Evolutionary conservation across 2,888 invertebrate genomes (phyloP), one percentile per base, ranked within the genome.

Genomic region (Synanthedon formicaeformis): DNA sequence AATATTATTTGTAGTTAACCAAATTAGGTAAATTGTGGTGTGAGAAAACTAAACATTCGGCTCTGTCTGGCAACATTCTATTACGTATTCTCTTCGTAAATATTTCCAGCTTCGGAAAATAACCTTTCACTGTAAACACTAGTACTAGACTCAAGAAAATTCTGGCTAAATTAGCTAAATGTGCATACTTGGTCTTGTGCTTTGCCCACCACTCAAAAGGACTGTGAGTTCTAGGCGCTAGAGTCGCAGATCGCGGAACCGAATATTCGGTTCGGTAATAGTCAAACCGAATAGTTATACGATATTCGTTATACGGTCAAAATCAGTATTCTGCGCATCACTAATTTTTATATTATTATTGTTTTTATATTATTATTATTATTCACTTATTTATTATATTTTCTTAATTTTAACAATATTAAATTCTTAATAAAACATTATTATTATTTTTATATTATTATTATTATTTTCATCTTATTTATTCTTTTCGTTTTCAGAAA

Each of bases 401-500:
- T n/a, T n/a, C n/a, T n/a, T n/a, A n/a, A n/a, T n/a, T n/a, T n/a
- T n/a, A n/a, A n/a, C n/a, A n/a, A n/a, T n/a, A n/a, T n/a, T n/a
- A n/a, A n/a, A n/a, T n/a, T n/a, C n/a, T n/a, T n/a, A n/a, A n/a
- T n/a, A n/a, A n/a, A n/a, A n/a, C 16, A 16, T 16, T 16, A 18
- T 18, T 18, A 18, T 18, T 18, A 18, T 18, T 18, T 18, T 18
- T 3, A 18, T 18, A 18, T 18, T 18, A 18, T 18, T 18, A 16
- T 10, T 27, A 23, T 23, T 23, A 40, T 12, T 11, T 13, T 2
- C 41, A 6, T 27, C 18, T 18, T 11, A 18, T 40, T 18, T 14
- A 11, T 8, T 23, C 23, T 16, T 54, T 51, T 23, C 51, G 11
- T 34, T 89, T 89, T 61, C 89, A 94, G 93, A 92, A 92, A 81